Evolutionary conservation across 2,797 vertebrate species (phyloP), one percentile per base, ranked within the genome.

Genomic region (Zenarchopterus dispar): DNA sequence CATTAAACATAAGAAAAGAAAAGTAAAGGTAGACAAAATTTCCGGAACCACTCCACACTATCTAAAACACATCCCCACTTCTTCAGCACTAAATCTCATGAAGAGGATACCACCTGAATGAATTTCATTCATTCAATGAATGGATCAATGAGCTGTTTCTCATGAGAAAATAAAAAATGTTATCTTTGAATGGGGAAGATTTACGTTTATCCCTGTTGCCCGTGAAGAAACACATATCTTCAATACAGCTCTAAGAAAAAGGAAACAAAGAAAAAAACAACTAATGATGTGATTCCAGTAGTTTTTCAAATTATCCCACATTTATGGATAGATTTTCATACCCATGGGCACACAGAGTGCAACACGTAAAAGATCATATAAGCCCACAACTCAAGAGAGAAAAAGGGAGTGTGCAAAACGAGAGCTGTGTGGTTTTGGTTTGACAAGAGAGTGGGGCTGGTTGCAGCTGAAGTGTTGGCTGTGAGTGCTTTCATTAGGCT

Each of bases 401-500:
- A 60, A 76, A 65, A 45, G 15, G 23, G 13, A 59, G 44, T 1
- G 15, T 36, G 26, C 42, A 54, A 60, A 82, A 67, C 8, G 6
- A 23, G 61, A 65, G 54, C 54, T 51, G 31, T 67, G 62, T 55
- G 62, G 23, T 67, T 81, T 73, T 49, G 48, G 62, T 77, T 75
- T 70, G 62, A 79, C 49, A 18, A 50, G 56, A 49, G 65, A 78
- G 54, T 21, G 46, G 64, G 46, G 70, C 67, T 54, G 73, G 70
- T 78, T 76, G 62, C 75, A 80, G 79, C 75, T 69, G 48, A 24
- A 73, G 81, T 75, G 19, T 86, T 87, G 85, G 80, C 84, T 69
- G 44, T 70, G 65, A 77, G 78, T 54, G 77, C 77, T 88, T 87
- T 88, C 89, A 91, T 90, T 89, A 90, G 81, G 70, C 72, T 87